A percentile compares a stretch with the other conserved stretches of the same genome.
These are phyloP conservation scores for Bovichtus variegatus DNA, from an alignment of 2,797 vertebrate species.

Conservation along the genomic window DNA sequence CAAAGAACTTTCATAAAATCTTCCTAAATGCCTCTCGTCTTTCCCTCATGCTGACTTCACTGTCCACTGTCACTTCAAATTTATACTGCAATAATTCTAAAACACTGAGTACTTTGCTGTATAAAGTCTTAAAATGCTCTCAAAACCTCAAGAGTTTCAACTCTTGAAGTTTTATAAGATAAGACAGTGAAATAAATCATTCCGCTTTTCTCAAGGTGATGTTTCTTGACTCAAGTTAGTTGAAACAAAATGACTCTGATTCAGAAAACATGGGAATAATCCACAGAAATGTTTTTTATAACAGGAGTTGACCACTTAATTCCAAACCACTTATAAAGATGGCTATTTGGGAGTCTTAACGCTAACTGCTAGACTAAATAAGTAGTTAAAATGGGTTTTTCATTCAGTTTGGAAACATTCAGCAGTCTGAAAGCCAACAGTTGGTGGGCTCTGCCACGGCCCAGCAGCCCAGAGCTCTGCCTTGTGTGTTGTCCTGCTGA, in stretches of 20 bases:
- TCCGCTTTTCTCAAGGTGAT: background rate
- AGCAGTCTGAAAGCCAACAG: conserved; percentile 36
- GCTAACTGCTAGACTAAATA: conserved; percentile 38
- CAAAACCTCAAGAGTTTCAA: too few relatives aligned
- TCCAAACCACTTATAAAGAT: conserved; percentile 29
- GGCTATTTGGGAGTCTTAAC: conserved; percentile 24
- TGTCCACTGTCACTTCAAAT: conserved; percentile 32
- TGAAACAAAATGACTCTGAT: conserved; percentile 9
- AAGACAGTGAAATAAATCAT: conserved; percentile 5
- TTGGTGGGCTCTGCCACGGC: conserved; percentile 39
- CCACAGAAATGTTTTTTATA: conserved; percentile 23
- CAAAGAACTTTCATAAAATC: conserved; percentile 36
- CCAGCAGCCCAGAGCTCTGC: conserved; percentile 27
- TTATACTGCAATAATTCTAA: conserved; percentile 32
- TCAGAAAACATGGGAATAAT: conserved; percentile 32
- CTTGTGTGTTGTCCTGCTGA: conserved; percentile 56
- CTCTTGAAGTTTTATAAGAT: conserved; percentile 4
- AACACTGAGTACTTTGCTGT: conserved; percentile 5
- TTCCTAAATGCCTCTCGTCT: conserved; percentile 45
- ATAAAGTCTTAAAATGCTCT: background rate
- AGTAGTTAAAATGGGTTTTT: conserved; percentile 41
- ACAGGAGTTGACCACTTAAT: conserved; percentile 11
- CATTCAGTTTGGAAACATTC: conserved; percentile 45
- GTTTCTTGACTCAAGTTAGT: background rate
- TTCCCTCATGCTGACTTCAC: conserved; percentile 1